These are phyloP conservation scores for Gyps fulvus DNA, from an alignment of 2,113 vertebrate genomes.

Conservation along the genomic window DNA sequence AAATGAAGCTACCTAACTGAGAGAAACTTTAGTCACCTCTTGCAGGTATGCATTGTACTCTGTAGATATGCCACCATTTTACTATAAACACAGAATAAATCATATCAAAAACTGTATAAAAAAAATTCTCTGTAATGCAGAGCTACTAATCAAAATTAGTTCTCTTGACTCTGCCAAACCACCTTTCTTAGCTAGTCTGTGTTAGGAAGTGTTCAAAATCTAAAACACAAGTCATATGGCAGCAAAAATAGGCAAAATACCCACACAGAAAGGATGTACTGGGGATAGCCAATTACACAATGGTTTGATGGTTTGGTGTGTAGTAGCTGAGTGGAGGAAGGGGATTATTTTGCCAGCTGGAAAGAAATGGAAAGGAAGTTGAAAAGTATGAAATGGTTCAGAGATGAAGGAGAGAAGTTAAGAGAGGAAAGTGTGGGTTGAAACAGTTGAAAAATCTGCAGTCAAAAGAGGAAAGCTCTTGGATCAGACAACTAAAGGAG, in stretches of 20 bases:
- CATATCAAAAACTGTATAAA: neutral
- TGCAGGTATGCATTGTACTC: neutral
- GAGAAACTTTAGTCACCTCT: neutral
- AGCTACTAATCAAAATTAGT: neutral
- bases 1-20: neutral
- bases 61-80: neutral
- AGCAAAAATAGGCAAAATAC: neutral
- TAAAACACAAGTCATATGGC: neutral
- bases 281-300: neutral
- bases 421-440: neutral
- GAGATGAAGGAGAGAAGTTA: neutral
- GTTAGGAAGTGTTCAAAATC: neutral
- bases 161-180: neutral
- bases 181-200: neutral
- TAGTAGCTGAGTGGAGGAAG: neutral
- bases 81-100: neutral
- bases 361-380: neutral
- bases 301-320: neutral
- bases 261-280: neutral
- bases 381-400: neutral
- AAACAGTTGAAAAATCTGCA: neutral
- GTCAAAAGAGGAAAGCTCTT: neutral
- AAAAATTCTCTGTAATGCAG: neutral
- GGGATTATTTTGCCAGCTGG: neutral
- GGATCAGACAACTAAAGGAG: neutral